These are phyloP conservation scores for Alligator mississippiensis DNA, from an alignment of 2,113 vertebrate species.

Conservation along the genomic window DNA sequence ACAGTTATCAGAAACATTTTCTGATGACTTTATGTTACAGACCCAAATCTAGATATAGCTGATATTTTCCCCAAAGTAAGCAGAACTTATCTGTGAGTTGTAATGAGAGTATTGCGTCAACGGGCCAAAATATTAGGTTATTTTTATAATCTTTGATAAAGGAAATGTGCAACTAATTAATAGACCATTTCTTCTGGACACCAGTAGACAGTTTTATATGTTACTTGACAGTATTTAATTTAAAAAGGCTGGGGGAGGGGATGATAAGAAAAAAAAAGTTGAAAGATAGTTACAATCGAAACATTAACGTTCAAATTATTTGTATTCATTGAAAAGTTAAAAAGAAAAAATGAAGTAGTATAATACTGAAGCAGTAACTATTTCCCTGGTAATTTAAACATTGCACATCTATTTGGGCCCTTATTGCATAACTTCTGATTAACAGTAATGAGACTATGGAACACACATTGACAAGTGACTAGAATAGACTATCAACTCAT, in stretches of 20 bases:
- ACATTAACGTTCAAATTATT: conserved; percentile 50
- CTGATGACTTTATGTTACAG: neutral
- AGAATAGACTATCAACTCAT: rapidly evolving
- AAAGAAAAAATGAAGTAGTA: neutral
- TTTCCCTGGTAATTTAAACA: conserved; percentile 34
- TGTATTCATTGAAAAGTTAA: conserved; percentile 45
- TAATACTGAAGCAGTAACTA: neutral
- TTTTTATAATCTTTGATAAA: conserved; percentile 33
- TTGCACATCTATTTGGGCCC: neutral
- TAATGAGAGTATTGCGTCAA: neutral
- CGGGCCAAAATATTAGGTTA: conserved; percentile 21
- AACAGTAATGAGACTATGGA: neutral
- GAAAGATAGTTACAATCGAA: conserved; percentile 54
- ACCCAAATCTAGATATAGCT: neutral
- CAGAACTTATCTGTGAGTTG: neutral
- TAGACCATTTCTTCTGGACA: conserved; percentile 41
- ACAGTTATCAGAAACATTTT: neutral
- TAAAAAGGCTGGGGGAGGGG: neutral
- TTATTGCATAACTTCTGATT: neutral
- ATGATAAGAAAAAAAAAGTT: neutral
- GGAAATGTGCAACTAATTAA: neutral
- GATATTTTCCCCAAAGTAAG: neutral
- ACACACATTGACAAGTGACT: neutral
- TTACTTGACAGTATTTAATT: conserved; percentile 56
- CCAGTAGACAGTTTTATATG: conserved; percentile 5